Evolutionary conservation across 35 echinoderm and acorn worm species (phyloP).

Genomic region (Heliocidaris tuberculata): DNA sequence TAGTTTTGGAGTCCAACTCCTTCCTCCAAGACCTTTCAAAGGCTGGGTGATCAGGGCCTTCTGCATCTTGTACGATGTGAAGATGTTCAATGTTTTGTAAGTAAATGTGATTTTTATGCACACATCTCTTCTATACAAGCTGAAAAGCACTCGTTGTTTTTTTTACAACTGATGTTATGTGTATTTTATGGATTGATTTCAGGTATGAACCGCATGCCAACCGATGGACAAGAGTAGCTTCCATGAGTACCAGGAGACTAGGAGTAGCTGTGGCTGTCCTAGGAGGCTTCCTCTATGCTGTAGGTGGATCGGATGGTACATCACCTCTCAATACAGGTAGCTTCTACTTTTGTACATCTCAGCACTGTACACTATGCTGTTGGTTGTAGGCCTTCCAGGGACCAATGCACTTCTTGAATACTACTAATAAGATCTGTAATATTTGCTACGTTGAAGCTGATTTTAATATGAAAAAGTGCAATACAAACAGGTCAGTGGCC

Average conservation of each 20-base stretch:
- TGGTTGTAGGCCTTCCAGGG: too few relatives aligned
- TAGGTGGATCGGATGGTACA: conserved; percentile 97
- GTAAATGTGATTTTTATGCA: background rate
- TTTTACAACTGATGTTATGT: background rate
- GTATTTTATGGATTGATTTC: conserved; percentile 6
- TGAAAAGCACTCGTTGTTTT: background rate
- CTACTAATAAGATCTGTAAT: too few relatives aligned
- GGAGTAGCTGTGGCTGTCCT: conserved; percentile 96
- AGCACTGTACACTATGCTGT: too few relatives aligned
- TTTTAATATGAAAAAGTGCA: too few relatives aligned
- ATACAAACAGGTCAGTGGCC: too few relatives aligned
- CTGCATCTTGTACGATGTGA: too few relatives aligned
- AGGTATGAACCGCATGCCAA: conserved; percentile 99
- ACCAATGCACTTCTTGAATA: too few relatives aligned
- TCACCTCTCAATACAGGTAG: conserved; percentile 98
- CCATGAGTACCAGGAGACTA: conserved; percentile 96
- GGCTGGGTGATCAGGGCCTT: too few relatives aligned
- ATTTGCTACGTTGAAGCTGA: too few relatives aligned
- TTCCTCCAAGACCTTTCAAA: too few relatives aligned
- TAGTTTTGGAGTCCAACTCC: too few relatives aligned
- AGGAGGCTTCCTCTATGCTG: conserved; percentile 94
- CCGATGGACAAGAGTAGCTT: conserved; percentile 89
- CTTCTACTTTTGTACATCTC: background rate
- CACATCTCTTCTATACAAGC: background rate
- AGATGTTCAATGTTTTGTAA: too few relatives aligned